Evolutionary conservation across 1,140 invertebrate genomes (phyloP).

Genomic region (Atta cephalotes): DNA sequence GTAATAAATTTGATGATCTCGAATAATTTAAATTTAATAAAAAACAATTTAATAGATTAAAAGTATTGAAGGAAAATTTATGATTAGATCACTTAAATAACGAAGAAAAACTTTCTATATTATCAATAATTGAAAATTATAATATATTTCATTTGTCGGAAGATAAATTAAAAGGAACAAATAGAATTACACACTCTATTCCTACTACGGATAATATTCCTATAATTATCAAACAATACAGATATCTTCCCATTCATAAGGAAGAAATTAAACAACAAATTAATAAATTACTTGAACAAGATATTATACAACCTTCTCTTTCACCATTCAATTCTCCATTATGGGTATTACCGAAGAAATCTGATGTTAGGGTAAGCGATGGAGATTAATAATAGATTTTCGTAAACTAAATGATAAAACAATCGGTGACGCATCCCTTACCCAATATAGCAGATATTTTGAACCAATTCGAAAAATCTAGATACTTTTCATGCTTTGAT

Average conservation of each 20-base stretch:
- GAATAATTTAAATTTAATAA: too few relatives aligned
- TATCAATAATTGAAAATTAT: too few relatives aligned
- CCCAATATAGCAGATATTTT: neutral
- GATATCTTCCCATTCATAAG: neutral
- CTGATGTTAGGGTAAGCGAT: neutral
- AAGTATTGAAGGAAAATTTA: too few relatives aligned
- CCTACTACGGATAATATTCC: neutral
- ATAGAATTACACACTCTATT: neutral
- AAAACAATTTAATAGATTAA: too few relatives aligned
- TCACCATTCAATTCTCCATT: neutral
- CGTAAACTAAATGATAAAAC: neutral
- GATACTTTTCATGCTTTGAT: constrained; percentile 5
- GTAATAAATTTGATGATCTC: too few relatives aligned
- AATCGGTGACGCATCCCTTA: neutral
- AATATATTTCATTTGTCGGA: too few relatives aligned
- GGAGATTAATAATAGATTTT: neutral
- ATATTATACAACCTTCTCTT: neutral
- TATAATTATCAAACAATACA: neutral
- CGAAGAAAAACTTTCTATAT: too few relatives aligned
- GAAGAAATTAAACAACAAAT: neutral
- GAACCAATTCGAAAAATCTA: neutral
- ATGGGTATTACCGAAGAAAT: neutral
- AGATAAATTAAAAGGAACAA: too few relatives aligned
- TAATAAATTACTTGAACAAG: neutral
- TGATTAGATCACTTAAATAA: too few relatives aligned